phyloP scores from a whole-genome alignment of 2,113 vertebrate genomes.

The Australoheros scitulus region DNA sequence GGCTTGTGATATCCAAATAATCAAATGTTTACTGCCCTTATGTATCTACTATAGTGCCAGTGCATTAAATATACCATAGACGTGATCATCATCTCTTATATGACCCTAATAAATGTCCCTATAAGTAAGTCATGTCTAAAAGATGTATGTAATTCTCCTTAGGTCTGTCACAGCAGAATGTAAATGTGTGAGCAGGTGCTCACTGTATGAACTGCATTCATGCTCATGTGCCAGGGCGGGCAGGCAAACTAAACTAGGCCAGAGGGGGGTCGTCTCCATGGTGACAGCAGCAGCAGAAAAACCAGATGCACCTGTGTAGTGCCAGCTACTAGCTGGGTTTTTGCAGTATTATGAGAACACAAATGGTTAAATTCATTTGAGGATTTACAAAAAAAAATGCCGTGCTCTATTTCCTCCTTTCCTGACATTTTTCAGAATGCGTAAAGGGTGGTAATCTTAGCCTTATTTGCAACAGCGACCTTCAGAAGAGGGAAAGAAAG shows the following conservation, averaged over 20 bases:
- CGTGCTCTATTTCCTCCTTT: not conserved
- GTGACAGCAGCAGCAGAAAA: constrained; percentile 65
- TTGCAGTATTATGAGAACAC: not conserved
- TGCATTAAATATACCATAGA: not conserved
- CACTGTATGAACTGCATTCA: constrained; percentile 17
- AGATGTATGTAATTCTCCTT: not conserved
- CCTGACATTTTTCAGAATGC: not conserved
- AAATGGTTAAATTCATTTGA: constrained; percentile 15
- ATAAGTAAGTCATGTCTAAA: constrained; percentile 1
- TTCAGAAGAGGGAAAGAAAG: not conserved
- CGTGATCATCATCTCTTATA: not conserved
- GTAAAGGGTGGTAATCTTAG: not conserved
- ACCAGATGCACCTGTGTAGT: constrained; percentile 48
- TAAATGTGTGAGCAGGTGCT: constrained; percentile 29
- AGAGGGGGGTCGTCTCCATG: constrained; percentile 72
- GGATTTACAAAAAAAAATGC: not conserved
- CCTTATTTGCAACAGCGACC: not conserved
- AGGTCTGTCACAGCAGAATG: constrained; percentile 2
- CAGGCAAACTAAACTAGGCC: constrained; percentile 69
- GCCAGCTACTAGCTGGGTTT: constrained; percentile 2
- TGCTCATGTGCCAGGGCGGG: constrained; percentile 37
- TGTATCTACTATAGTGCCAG: not conserved
- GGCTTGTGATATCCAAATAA: not conserved
- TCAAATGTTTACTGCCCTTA: not conserved
- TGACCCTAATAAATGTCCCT: not conserved